A percentile compares a stretch with the other conserved stretches of the same genome.
These are phyloP conservation scores for Apostichopus californicus DNA, from an alignment of 35 echinoderm and acorn worm species.

Conservation along the genomic window DNA sequence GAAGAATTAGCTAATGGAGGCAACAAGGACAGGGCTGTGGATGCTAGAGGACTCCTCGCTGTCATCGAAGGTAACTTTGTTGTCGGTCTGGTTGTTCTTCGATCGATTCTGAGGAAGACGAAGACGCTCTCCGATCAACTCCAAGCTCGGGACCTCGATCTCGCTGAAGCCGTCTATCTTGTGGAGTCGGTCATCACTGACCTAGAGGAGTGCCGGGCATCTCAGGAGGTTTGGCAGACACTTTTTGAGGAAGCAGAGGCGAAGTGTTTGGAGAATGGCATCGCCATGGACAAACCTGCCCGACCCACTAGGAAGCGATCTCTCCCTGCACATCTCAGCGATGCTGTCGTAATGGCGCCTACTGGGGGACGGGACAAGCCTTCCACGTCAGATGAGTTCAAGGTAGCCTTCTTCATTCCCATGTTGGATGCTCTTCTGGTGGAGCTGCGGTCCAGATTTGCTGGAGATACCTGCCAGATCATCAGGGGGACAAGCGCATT, in stretches of 20 bases:
- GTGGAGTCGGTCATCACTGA: constrained; percentile 24
- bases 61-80: constrained; percentile 35
- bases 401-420: neutral
- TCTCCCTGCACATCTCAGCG: constrained; percentile 6
- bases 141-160: constrained; percentile 49
- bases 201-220: neutral
- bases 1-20: constrained; percentile 19
- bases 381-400: neutral
- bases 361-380: constrained; percentile 21
- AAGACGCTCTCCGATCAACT: constrained; percentile 49
- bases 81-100: constrained; percentile 40
- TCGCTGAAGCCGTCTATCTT: constrained; percentile 45
- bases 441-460: neutral
- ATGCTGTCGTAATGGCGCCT: neutral
- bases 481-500: neutral
- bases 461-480: neutral
- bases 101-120: constrained; percentile 20
- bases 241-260: constrained; percentile 15
- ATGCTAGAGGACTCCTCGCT: constrained; percentile 34
- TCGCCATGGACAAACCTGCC: constrained; percentile 23
- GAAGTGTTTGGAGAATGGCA: constrained; percentile 37
- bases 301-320: constrained; percentile 1
- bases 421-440: neutral
- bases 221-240: constrained; percentile 19
- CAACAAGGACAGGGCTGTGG: constrained; percentile 53